Base-by-base conservation (phyloP, 1,140 invertebrate genomes). In the Drosophila truncata region DNA sequence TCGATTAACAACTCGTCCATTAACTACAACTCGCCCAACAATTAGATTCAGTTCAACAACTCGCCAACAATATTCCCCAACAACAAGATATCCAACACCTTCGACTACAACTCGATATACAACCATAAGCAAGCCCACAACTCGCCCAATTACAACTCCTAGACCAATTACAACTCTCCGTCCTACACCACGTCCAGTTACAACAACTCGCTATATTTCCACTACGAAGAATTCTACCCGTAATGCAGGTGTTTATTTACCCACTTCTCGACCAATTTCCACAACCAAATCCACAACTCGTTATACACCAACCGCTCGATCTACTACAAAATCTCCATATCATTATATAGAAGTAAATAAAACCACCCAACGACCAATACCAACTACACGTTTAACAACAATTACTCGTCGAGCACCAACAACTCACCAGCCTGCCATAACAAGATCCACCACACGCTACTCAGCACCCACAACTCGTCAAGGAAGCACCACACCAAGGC, bases 401-500 rank as follows among this genome's bases (percentile, higher is more conserved):
- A 72, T 47, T 27, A 44, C 59, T 35, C 70, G 46, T 27, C 27
- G 54, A n/a, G 14, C 23, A 18, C 35, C 33, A 50, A 65, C 61
- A 44, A 66, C 64, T 47, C 41, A 25, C 1, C 31, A 54, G 23
- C 50, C 69, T 20, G 8, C n/a, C 11, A 41, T 52, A 8, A 70
- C 42, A 18, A 58, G 27, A 41, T 10, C 31, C 31, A 69, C 50
- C 9, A 65, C 70, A 33, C 70, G 42, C 27, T 64, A 39, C 25
- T n/a, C 70, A 37, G 13, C 35, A 46, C 50, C 25, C 6, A 35
- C 41, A 10, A 64, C 42, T 49, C 59, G 52, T 13, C 74, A 52
- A 61, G 27, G 25, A 27, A 78, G 74, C 46, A 88, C 84, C 16
- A 85, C 84, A 20, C 81, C 85, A 8, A 55, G 64, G 10, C 81